Evolutionary conservation across 2,888 invertebrate genomes (phyloP).

Genomic region (Tetragonisca angustula): DNA sequence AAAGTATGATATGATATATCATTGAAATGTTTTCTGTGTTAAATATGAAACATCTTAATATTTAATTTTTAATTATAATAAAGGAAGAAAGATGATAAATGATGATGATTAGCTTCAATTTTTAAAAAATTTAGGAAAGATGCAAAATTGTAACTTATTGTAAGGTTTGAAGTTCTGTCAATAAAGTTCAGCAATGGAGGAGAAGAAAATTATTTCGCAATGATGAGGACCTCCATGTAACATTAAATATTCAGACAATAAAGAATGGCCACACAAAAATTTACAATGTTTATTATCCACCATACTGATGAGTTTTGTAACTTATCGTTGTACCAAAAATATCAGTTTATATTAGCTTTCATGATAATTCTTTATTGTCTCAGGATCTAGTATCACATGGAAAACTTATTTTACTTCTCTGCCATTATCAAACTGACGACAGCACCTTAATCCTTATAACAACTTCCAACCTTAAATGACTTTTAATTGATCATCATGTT

Average conservation of each 20-base stretch:
- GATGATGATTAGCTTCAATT: constrained; percentile 21
- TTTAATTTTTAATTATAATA: constrained; percentile 4
- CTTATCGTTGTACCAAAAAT: constrained; percentile 3
- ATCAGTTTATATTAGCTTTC: background rate
- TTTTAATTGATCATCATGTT: constrained; percentile 24
- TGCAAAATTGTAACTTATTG: constrained; percentile 29
- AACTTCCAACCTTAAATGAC: constrained; percentile 20
- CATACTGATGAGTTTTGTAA: background rate
- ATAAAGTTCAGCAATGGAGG: constrained; percentile 43
- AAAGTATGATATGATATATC: background rate
- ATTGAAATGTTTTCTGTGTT: background rate
- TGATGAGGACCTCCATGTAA: constrained; percentile 33
- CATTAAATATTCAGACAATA: constrained; percentile 38
- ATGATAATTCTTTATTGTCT: constrained; percentile 49
- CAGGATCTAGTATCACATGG: constrained; percentile 7
- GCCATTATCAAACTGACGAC: constrained; percentile 45
- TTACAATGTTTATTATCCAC: background rate
- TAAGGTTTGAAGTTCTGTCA: constrained; percentile 37
- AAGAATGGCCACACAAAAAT: constrained; percentile 39
- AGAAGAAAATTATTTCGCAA: constrained; percentile 21
- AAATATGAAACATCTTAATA: background rate
- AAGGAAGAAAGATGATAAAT: constrained; percentile 18
- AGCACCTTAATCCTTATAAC: constrained; percentile 51
- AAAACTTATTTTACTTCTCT: constrained; percentile 33
- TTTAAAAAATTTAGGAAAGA: constrained; percentile 28